Conservation (phyloP, 2,113 vertebrate species). For the Siniperca chuatsi region DNA sequence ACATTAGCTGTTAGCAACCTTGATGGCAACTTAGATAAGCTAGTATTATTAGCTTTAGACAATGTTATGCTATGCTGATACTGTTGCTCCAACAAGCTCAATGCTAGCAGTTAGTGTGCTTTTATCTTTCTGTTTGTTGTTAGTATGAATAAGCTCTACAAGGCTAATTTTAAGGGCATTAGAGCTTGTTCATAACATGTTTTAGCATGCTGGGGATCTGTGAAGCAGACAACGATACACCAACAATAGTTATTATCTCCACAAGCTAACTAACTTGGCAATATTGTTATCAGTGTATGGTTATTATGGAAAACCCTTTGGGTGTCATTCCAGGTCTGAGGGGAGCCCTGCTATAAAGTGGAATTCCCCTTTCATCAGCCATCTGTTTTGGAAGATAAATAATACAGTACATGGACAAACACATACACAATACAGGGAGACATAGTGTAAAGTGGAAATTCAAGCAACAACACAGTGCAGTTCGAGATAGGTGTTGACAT, state of each 20-base stretch:
- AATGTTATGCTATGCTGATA: too few relatives aligned
- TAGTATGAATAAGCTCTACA: not conserved
- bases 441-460: not conserved
- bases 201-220: slow-evolving; percentile 23
- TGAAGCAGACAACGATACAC: slow-evolving; percentile 6
- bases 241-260: slow-evolving; percentile 52
- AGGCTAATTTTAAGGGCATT: slow-evolving; percentile 10
- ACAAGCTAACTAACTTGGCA: slow-evolving; percentile 25
- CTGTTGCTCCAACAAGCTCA: slow-evolving; percentile 11
- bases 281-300: slow-evolving; percentile 33
- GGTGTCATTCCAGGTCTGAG: slow-evolving; percentile 32
- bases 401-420: slow-evolving; percentile 29
- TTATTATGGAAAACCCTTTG: slow-evolving; percentile 37
- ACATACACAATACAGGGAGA: slow-evolving; percentile 9
- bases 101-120: slow-evolving; percentile 4
- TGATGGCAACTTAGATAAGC: not conserved
- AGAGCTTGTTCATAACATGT: slow-evolving; percentile 30
- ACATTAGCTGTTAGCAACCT: not conserved
- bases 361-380: slow-evolving; percentile 61
- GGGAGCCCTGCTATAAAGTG: slow-evolving; percentile 18
- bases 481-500: not conserved
- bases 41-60: slow-evolving; percentile 16
- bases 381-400: slow-evolving; percentile 60
- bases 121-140: slow-evolving; percentile 28
- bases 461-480: not conserved